These are phyloP conservation scores for Acleris holmiana DNA, from an alignment of 2,888 invertebrate species.

Conservation along the genomic window DNA sequence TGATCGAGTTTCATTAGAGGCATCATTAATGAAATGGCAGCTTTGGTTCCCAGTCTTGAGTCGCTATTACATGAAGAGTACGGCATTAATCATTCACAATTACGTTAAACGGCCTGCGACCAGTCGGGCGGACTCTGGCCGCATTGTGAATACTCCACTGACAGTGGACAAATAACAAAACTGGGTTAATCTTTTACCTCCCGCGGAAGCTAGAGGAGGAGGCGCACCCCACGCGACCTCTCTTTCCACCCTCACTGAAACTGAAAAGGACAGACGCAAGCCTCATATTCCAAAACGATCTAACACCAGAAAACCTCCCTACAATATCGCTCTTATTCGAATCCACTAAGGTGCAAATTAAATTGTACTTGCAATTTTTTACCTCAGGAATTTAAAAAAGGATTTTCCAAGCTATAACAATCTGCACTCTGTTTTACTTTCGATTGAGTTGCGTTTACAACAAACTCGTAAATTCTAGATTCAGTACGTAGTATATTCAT, in stretches of 20 bases:
- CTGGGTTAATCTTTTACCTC: conserved; percentile 84
- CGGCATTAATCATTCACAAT: conserved; percentile 83
- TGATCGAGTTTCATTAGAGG: conserved; percentile 54
- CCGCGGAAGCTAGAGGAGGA: conserved; percentile 71
- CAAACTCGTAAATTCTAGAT: conserved; percentile 61
- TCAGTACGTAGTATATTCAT: conserved; percentile 78
- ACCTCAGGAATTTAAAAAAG: conserved; percentile 78
- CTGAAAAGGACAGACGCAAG: conserved; percentile 65
- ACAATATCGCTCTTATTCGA: conserved; percentile 49
- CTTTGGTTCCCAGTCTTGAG: conserved; percentile 71
- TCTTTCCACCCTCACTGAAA: conserved; percentile 62
- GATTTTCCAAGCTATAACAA: conserved; percentile 64
- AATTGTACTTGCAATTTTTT: conserved; percentile 60
- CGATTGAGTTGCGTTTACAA: conserved; percentile 64
- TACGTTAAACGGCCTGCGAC: conserved; percentile 80
- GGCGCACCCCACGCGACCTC: conserved; percentile 69
- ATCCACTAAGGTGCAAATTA: conserved; percentile 54
- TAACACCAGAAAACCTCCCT: conserved; percentile 46
- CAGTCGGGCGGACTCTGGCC: conserved; percentile 74
- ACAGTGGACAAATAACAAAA: conserved; percentile 85
- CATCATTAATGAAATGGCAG: conserved; percentile 73
- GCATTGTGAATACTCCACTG: conserved; percentile 83
- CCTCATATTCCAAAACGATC: conserved; percentile 57
- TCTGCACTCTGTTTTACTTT: conserved; percentile 62
- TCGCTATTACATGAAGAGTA: conserved; percentile 69